A percentile compares a stretch with the other conserved stretches of the same genome.
Evolutionary conservation across 2,797 vertebrate species (phyloP).

Genomic region (Ctenopoma multispine): DNA sequence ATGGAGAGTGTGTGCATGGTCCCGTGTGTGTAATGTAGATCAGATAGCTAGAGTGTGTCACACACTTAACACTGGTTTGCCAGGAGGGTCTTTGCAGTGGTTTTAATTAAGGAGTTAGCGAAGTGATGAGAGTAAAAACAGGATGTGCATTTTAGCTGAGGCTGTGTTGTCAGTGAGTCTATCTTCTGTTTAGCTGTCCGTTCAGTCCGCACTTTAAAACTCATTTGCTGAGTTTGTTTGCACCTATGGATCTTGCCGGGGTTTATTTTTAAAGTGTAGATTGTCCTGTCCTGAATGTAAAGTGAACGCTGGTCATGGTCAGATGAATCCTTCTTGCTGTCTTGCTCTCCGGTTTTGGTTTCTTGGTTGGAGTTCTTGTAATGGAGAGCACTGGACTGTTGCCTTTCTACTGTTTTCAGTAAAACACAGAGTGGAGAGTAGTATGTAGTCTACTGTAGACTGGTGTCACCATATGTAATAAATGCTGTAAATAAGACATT

Average conservation of each 20-base stretch:
- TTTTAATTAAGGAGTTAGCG: conserved; percentile 18
- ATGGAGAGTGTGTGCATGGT: conserved; percentile 27
- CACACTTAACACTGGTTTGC: conserved; percentile 17
- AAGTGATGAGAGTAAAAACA: neutral
- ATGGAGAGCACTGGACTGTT: conserved; percentile 26
- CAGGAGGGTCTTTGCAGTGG: conserved; percentile 3
- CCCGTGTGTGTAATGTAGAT: conserved; percentile 11
- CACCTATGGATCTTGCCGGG: conserved; percentile 1
- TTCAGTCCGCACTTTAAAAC: conserved; percentile 37
- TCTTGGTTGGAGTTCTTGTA: conserved; percentile 18
- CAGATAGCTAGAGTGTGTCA: conserved; percentile 9
- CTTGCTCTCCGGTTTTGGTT: neutral
- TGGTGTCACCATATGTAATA: neutral
- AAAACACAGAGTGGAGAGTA: neutral
- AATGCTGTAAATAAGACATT: conserved; percentile 3
- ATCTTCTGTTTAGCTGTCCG: conserved; percentile 5
- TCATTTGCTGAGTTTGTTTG: conserved; percentile 4
- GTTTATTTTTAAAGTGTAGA: conserved; percentile 2
- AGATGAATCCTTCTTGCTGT: conserved; percentile 9
- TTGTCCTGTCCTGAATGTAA: conserved; percentile 46
- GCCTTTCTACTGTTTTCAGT: conserved; percentile 46
- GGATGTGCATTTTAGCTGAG: neutral
- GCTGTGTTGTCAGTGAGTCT: conserved; percentile 12
- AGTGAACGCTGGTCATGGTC: conserved; percentile 26
- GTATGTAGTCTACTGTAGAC: neutral